Conservation (phyloP, 1,140 invertebrate species). For the Cotesia chilonis region DNA sequence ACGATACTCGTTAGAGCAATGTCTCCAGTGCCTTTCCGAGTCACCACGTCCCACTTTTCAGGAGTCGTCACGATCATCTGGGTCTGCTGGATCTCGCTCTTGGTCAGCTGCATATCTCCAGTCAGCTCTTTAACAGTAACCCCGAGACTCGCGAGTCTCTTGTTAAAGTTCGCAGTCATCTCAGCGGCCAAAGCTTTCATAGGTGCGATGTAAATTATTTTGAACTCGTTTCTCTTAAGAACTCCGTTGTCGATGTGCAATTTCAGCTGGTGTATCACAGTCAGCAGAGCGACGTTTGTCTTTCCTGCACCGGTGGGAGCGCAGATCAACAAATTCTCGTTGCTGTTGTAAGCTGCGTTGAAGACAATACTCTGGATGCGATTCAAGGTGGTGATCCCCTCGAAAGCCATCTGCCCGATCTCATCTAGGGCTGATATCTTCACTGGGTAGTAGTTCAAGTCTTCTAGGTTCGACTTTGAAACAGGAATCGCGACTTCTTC, state of each 20-base stretch:
- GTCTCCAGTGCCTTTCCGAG: slow-evolving; percentile 92
- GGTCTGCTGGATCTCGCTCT: slow-evolving; percentile 92
- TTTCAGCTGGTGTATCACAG: slow-evolving; percentile 89
- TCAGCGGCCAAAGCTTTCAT: slow-evolving; percentile 99
- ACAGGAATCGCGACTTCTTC: slow-evolving; percentile 92
- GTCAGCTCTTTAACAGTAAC: slow-evolving; percentile 92
- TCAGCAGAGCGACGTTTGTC: slow-evolving; percentile 97
- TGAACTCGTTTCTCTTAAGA: slow-evolving; percentile 92
- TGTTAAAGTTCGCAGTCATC: slow-evolving; percentile 95
- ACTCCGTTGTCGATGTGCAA: slow-evolving; percentile 82
- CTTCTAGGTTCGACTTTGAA: slow-evolving; percentile 70
- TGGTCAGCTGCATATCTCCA: slow-evolving; percentile 97
- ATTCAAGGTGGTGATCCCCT: slow-evolving; percentile 87
- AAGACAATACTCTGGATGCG: slow-evolving; percentile 96
- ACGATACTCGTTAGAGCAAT: slow-evolving; percentile 90
- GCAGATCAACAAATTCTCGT: slow-evolving; percentile 96
- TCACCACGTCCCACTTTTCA: slow-evolving; percentile 99
- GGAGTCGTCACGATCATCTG: slow-evolving; percentile 99
- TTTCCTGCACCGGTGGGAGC: slow-evolving; percentile 97
- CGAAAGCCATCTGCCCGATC: slow-evolving; percentile 87
- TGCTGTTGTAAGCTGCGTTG: slow-evolving; percentile 93
- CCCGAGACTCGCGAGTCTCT: slow-evolving; percentile 76
- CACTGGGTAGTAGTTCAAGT: slow-evolving; percentile 77
- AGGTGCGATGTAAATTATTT: slow-evolving; percentile 98
- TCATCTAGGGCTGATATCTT: slow-evolving; percentile 81